Evolutionary conservation across 1,140 invertebrate species (phyloP).

Genomic region (Sminthurinus signatus): DNA sequence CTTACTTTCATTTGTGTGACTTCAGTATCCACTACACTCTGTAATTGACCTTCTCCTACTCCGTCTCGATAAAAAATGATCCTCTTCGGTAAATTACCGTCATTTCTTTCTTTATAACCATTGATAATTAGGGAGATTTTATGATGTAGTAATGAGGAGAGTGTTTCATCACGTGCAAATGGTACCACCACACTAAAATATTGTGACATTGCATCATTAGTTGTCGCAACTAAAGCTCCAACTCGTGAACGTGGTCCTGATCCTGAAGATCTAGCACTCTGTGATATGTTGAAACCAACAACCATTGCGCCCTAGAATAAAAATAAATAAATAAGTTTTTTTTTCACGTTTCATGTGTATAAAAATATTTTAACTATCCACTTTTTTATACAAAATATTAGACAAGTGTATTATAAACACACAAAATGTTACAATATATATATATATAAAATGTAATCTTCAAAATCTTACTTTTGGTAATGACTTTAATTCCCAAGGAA

Average conservation of each 20-base stretch:
- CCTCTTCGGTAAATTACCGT: constrained; percentile 32
- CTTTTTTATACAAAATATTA: too few relatives aligned
- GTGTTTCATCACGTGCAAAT: constrained; percentile 51
- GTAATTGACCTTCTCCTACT: constrained; percentile 51
- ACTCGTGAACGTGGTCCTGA: constrained; percentile 53
- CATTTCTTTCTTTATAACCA: background rate
- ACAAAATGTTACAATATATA: too few relatives aligned
- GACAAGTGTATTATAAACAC: too few relatives aligned
- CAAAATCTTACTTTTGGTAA: constrained; percentile 49
- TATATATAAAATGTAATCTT: too few relatives aligned
- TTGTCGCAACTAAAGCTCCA: constrained; percentile 69
- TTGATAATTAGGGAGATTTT: background rate
- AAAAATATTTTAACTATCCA: too few relatives aligned
- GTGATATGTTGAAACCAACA: constrained; percentile 82
- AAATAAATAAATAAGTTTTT: too few relatives aligned
- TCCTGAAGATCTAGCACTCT: constrained; percentile 52
- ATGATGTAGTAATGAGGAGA: too few relatives aligned
- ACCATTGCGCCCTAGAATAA: constrained; percentile 61
- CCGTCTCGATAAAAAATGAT: constrained; percentile 46
- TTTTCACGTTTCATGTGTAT: too few relatives aligned
- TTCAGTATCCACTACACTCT: constrained; percentile 48
- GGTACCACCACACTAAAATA: constrained; percentile 63
- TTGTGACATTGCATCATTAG: constrained; percentile 56
- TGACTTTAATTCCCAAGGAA: constrained; percentile 68
- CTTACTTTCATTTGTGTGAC: constrained; percentile 38